These are phyloP conservation scores for Musca domestica DNA, from an alignment of 1,140 invertebrate genomes.

Conservation along the genomic window DNA sequence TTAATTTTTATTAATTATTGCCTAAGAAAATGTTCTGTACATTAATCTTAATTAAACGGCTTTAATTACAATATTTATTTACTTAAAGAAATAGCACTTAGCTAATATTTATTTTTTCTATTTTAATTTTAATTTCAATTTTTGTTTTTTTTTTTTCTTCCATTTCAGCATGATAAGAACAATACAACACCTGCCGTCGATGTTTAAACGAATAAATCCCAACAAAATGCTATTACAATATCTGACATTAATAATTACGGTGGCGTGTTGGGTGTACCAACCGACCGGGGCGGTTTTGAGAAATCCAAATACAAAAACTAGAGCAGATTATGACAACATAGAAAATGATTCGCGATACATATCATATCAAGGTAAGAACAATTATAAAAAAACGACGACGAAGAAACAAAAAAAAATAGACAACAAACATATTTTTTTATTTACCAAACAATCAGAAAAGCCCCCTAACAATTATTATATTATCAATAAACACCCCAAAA, in stretches of 20 bases:
- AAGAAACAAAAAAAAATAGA: too few relatives aligned
- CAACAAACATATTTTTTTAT: too few relatives aligned
- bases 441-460: too few relatives aligned
- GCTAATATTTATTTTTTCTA: neutral
- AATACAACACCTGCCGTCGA: constrained; percentile 4
- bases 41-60: too few relatives aligned
- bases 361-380: constrained; percentile 56
- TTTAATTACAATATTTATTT: too few relatives aligned
- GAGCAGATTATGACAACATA: constrained; percentile 42
- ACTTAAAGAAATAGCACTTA: neutral
- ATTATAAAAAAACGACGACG: constrained; percentile 14
- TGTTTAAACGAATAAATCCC: neutral
- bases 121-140: too few relatives aligned
- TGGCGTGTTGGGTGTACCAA: neutral
- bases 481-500: too few relatives aligned
- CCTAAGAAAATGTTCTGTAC: too few relatives aligned
- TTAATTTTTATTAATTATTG: too few relatives aligned
- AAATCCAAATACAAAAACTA: neutral
- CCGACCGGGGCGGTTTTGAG: neutral
- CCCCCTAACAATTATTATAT: too few relatives aligned
- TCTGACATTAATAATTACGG: constrained; percentile 2
- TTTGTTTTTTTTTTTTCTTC: neutral
- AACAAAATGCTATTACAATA: constrained; percentile 15
- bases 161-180: constrained; percentile 2
- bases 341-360: constrained; percentile 54